These are phyloP conservation scores for Oryzias dopingdopingensis DNA, from an alignment of 2,797 vertebrate species.

Conservation along the genomic window DNA sequence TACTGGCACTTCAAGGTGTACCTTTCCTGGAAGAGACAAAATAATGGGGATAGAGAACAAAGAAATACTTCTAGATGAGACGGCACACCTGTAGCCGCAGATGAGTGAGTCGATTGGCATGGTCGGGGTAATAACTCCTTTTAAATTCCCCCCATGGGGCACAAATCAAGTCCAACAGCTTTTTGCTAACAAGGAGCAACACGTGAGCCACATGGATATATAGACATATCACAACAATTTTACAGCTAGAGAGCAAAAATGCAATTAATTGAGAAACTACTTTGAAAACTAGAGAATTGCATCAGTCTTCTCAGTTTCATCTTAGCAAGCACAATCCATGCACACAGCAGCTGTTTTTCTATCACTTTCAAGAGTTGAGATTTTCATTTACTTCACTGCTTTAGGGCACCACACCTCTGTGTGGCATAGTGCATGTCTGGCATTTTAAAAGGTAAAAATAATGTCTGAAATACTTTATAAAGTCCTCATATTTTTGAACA, in stretches of 20 bases:
- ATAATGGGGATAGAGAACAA: conserved; percentile 68
- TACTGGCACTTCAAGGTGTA: conserved; percentile 66
- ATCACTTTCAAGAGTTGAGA: conserved; percentile 79
- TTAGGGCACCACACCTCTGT: conserved; percentile 80
- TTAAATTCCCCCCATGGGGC: conserved; percentile 32
- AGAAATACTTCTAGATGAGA: conserved; percentile 57
- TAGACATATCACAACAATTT: conserved; percentile 6
- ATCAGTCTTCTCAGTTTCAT: conserved; percentile 34
- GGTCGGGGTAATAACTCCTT: conserved; percentile 53
- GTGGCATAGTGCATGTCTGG: conserved; percentile 82
- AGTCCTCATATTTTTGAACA: too few species aligned
- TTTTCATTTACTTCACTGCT: conserved; percentile 80
- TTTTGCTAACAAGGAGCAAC: conserved; percentile 5
- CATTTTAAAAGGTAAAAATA: conserved; percentile 34
- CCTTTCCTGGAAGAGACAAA: conserved; percentile 72
- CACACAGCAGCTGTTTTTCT: conserved; percentile 83
- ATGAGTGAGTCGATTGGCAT: conserved; percentile 47
- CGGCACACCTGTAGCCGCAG: conserved; percentile 70
- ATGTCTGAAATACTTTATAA: too few species aligned
- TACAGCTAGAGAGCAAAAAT: neutral
- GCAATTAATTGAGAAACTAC: conserved; percentile 12
- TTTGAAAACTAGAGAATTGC: conserved; percentile 5
- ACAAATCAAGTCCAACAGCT: conserved; percentile 12
- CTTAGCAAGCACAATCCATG: conserved; percentile 42
- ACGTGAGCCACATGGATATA: conserved; percentile 12